Conservation (phyloP, 2,113 vertebrate species). For the Indicator maculatus region DNA sequence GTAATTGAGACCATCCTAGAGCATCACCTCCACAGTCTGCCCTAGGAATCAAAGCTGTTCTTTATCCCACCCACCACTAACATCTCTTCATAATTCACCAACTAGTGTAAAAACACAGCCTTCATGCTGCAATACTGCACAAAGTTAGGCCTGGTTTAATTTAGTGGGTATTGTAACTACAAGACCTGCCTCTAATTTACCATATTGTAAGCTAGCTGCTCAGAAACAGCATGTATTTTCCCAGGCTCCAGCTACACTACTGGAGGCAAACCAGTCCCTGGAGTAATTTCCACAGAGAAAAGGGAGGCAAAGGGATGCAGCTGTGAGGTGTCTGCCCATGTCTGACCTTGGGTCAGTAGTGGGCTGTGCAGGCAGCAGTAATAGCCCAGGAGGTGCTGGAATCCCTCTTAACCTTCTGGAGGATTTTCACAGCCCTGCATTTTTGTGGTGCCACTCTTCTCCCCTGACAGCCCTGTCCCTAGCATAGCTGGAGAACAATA, state of each 20-base stretch:
- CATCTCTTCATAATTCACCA: background rate
- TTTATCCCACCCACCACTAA: background rate
- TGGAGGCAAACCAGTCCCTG: background rate
- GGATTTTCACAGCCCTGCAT: constrained; percentile 12
- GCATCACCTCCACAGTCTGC: constrained; percentile 13
- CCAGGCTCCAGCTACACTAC: background rate
- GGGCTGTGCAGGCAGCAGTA: background rate
- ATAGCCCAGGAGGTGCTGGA: constrained; percentile 37
- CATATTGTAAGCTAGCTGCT: background rate
- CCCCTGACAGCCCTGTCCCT: background rate
- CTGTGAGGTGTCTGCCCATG: constrained; percentile 23
- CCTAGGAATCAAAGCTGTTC: background rate
- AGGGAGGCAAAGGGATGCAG: background rate
- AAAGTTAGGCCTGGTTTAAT: background rate
- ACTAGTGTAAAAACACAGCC: background rate
- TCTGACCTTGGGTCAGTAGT: constrained; percentile 34
- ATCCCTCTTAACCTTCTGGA: constrained; percentile 36
- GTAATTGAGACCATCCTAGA: background rate
- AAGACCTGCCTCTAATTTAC: constrained; percentile 16
- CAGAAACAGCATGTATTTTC: background rate
- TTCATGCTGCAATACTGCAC: background rate
- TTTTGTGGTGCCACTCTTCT: background rate
- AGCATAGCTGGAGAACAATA: constrained; percentile 28
- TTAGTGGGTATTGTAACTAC: background rate
- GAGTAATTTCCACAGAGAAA: constrained; percentile 8